A percentile compares a stretch with the other conserved stretches of the same genome.
Evolutionary conservation across 2,797 vertebrate species (phyloP).

Genomic region (Oreochromis mossambicus): DNA sequence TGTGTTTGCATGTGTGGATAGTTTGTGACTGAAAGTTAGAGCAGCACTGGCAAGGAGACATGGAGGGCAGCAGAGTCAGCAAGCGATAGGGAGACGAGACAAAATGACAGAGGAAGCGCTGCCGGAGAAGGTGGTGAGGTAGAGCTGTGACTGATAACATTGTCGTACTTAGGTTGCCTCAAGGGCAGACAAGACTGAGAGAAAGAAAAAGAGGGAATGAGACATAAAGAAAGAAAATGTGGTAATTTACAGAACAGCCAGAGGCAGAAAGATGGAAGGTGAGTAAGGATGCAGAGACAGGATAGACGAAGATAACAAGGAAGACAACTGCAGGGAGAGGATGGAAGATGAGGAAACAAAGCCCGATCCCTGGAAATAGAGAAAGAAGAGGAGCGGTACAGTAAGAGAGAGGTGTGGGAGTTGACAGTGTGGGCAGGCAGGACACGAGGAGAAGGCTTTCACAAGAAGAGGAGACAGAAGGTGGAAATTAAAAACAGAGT

Average conservation of each 20-base stretch:
- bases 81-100: conserved; percentile 24
- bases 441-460: not conserved
- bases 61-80: conserved; percentile 55
- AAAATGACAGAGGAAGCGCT: conserved; percentile 14
- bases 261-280: conserved; percentile 43
- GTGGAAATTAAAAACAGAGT: not conserved
- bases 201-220: conserved; percentile 44
- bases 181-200: conserved; percentile 65
- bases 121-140: conserved; percentile 26
- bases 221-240: conserved; percentile 47
- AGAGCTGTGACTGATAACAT: conserved; percentile 70
- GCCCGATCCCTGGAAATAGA: not conserved
- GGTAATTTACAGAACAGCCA: conserved; percentile 52
- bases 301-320: not conserved
- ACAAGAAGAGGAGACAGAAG: not conserved
- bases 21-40: conserved; percentile 12
- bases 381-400: not conserved
- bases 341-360: conserved; percentile 22
- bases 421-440: not conserved
- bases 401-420: not conserved
- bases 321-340: not conserved
- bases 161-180: conserved; percentile 68
- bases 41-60: conserved; percentile 40
- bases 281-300: conserved; percentile 42
- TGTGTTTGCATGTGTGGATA: not conserved